Conservation (phyloP, 2,113 vertebrate species). For the Malurus alboscapulatus region DNA sequence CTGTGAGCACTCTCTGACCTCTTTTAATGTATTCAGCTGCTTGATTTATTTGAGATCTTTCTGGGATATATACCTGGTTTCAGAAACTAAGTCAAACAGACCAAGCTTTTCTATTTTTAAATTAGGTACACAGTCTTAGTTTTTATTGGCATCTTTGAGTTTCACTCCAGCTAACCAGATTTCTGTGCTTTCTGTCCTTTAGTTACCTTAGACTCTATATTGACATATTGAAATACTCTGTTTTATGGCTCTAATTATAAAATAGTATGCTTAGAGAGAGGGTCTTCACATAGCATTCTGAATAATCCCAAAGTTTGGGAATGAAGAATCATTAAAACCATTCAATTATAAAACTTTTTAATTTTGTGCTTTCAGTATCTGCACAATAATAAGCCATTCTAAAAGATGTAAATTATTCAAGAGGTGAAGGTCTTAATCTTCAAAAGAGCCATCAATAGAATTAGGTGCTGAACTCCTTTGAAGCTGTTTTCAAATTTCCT, state of each 20-base stretch:
- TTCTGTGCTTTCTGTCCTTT: neutral
- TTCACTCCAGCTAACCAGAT: neutral
- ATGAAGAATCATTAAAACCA: neutral
- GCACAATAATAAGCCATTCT: neutral
- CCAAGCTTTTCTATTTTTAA: neutral
- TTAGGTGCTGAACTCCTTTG: neutral
- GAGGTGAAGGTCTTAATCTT: neutral
- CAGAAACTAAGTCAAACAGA: neutral
- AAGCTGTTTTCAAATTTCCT: slow-evolving; percentile 25
- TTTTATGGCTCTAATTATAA: neutral
- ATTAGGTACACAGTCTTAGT: neutral
- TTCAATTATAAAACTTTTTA: neutral
- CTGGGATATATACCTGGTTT: neutral
- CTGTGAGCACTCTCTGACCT: neutral
- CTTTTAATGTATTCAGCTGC: neutral
- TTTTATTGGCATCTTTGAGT: neutral
- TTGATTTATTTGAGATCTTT: neutral
- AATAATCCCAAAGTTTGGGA: neutral
- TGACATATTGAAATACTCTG: neutral
- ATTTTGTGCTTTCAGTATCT: neutral
- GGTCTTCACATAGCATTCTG: neutral
- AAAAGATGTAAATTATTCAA: neutral
- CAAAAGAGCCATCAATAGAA: slow-evolving; percentile 4
- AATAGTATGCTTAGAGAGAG: neutral
- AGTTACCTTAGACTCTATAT: neutral